Evolutionary conservation across 1,140 invertebrate species (phyloP), one percentile per base, ranked within the genome.

Genomic region (Trypoxylus dichotomus): DNA sequence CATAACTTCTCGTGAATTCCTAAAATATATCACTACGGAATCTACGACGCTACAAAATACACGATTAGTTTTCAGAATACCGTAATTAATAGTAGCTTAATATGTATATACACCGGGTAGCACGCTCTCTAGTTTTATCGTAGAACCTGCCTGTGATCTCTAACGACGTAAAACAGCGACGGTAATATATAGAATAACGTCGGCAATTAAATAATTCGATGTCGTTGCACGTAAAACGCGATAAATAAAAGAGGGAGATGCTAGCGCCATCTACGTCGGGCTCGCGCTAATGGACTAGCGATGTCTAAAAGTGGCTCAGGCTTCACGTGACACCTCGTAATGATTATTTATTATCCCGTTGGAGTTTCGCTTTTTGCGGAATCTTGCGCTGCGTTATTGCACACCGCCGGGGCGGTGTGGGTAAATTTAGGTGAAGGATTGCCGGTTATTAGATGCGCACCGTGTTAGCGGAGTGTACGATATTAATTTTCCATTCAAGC

Each of bases 331-430:
- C 60, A 68, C 21, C 11, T 29, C 27, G 60, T 68, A 68, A 68
- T 68, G 60, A 68, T 68, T 68, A 68, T 68, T 68, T 68, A 68
- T 68, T 68, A 68, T 68, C 60, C 24, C 60, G 24, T 29, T 68
- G 60, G 60, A 27, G 60, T 68, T 68, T 68, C 15, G 27, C 21
- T 68, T 68, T 68, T 68, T 68, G 60, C 60, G 3, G 60, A 68
- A 68, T 29, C 24, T 27, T 68, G 11, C 15, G n/a, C 60, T n/a
- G n/a, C n/a, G n/a, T n/a, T n/a, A n/a, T n/a, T n/a, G n/a, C n/a
- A n/a, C n/a, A n/a, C n/a, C 24, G 60, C 24, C 24, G 60, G 10
- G 10, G n/a, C 13, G 3, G 43, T 1, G 13, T 15, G 27, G 60
- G 7, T 0, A 24, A 68, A 68, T 68, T 68, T 68, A 68, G 60